Base-by-base conservation (phyloP, 2,797 vertebrate genomes). In the Rousettus madagascariensis region DNA sequence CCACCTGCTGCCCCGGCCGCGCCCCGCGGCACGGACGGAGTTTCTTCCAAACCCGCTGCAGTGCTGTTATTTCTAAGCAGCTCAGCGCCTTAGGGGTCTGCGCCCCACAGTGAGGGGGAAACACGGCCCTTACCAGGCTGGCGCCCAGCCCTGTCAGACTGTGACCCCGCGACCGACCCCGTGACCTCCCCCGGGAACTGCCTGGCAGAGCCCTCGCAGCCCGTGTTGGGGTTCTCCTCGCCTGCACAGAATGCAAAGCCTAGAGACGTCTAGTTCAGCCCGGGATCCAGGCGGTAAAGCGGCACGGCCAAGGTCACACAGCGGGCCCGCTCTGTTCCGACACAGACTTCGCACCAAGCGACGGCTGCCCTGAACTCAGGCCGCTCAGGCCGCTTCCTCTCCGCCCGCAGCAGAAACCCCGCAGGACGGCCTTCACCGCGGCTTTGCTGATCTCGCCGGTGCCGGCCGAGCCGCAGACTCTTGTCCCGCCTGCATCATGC, bases 1-100 rank as follows among this genome's bases (percentile, higher is more conserved):
- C 97, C 97, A 91, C 96, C 96, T 97, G 93, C 96, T 84, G 97
- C 8, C 83, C 24, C 30, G 49, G 38, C 24, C 13, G 0, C 6
- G 61, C 83, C 24, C 30, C 46, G 46, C 55, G 1, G 41, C 72
- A 41, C 43, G 8, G 38, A 19, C 0, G 22, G 15, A 2, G 30
- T 28, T 80, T 68, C 65, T 30, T 2, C 71, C 49, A 94, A 77
- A 77, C 41, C 4, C 43, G 1, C n/a, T n/a, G n/a, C 28, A 4
- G 6, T 1, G 53, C 69, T 53, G 28, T 46, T 26, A 22, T 61
- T 90, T 65, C 26, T 41, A 38, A 77, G 63, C 53, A 5, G 19
- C 36, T 38, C 4, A 0, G 41, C 3, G 71, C 30, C 86, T 80
- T 36, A 90, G 71, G 15, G 5, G 20, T 33, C 57, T 7, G 51